Evolutionary conservation across 2,888 invertebrate species (phyloP).

Genomic region (Lycaena phlaeas): DNA sequence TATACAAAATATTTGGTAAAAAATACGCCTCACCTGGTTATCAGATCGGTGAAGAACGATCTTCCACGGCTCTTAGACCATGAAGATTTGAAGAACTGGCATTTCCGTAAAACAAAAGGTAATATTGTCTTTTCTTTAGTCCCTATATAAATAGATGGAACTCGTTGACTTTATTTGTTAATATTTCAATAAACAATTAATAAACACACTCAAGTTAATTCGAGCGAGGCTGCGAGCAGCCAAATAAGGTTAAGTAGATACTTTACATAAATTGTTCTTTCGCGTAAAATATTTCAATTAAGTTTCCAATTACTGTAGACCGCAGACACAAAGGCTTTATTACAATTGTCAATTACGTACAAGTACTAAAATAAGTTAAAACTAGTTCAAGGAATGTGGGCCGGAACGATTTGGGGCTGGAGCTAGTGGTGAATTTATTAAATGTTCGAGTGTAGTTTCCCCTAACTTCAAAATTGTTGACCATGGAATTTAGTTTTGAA

Average conservation of each 20-base stretch:
- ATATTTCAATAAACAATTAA: too few species aligned
- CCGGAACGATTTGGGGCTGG: not conserved
- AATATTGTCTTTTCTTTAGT: too few species aligned
- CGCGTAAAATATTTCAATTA: constrained; percentile 1
- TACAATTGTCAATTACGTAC: constrained; percentile 3
- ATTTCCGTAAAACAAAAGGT: too few species aligned
- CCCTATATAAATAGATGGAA: too few species aligned
- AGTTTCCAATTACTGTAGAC: not conserved
- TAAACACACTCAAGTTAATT: too few species aligned
- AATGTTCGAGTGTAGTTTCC: not conserved
- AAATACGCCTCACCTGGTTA: too few species aligned
- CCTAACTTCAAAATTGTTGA: not conserved
- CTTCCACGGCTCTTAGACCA: too few species aligned
- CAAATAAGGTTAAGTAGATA: not conserved
- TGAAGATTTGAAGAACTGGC: too few species aligned
- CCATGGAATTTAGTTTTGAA: not conserved
- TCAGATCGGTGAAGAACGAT: too few species aligned
- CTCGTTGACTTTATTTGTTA: too few species aligned
- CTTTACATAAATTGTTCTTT: constrained; percentile 4
- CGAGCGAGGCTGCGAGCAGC: too few species aligned
- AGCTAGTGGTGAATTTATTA: constrained; percentile 1
- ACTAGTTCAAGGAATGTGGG: constrained; percentile 5
- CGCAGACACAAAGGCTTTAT: not conserved
- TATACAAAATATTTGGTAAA: too few species aligned
- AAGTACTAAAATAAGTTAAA: constrained; percentile 1